Base-by-base conservation (phyloP, 2,888 invertebrate genomes). In the Furcula furcula region DNA sequence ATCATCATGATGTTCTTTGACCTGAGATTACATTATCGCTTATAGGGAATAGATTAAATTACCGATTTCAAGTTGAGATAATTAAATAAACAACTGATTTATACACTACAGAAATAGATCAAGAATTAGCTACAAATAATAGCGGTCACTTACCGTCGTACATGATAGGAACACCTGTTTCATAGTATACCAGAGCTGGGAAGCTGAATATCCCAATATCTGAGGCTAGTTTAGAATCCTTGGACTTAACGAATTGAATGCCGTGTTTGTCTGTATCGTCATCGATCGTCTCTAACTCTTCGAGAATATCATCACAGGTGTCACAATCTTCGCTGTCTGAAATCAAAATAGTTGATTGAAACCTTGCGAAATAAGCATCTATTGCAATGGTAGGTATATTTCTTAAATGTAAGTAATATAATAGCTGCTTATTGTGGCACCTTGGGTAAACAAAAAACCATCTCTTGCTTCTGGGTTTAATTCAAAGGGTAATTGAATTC, bases 201-300 rank as follows among this genome's bases (percentile, higher is more conserved):
- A 97, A 95, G 66, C 96, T 95, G 84, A 96, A 95, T 70, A 97
- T 96, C 50, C 97, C 97, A 65, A 97, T 94, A 82, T 97, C 96
- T 29, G 96, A 94, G 1, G 97, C 97, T 46, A 97, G 81, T 72
- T 95, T 95, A 0, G 95, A 92, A 77, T 97, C 97, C 71, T 95
- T 96, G 2, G 97, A 96, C 73, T 97, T 97, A 20, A 97, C 97
- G 79, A 97, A 97, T 78, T 97, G 96, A 62, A 97, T 97, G 31
- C 95, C 97, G 64, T 96, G 95, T 68, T 96, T 94, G 65, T 97
- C 97, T 4, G 97, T 96, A 61, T 97, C 97, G 69, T 97, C 97
- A 67, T 97, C 97, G 60, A 97, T 97, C 11, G 95, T 95, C 84
- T 97, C 97, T 55, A 97, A 83, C 65, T 97, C 97, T 65, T 96